A percentile compares a stretch with the other conserved stretches of the same genome.
Conservation (phyloP, 2,113 vertebrate genomes). For the Oryzias melastigma region DNA sequence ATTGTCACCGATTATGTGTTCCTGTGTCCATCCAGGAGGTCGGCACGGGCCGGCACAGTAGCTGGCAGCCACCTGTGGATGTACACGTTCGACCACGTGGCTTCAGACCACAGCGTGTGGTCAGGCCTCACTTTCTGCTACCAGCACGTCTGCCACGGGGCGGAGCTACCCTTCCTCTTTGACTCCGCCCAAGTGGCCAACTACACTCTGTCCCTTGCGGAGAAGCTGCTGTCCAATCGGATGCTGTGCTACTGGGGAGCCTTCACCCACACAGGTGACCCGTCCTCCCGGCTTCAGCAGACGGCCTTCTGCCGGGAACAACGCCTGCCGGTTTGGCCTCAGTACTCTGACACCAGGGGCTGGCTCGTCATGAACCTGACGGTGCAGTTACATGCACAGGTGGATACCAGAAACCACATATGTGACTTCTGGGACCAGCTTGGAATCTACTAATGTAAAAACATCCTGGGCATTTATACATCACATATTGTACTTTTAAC, state of each 20-base stretch:
- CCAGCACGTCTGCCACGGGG: conserved; percentile 72
- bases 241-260: conserved; percentile 78
- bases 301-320: conserved; percentile 70
- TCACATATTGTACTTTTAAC: background rate
- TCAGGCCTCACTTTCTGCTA: conserved; percentile 72
- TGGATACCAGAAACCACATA: conserved; percentile 57
- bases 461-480: background rate
- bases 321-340: conserved; percentile 63
- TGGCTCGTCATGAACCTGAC: conserved; percentile 78
- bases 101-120: conserved; percentile 69
- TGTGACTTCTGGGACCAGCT: conserved; percentile 81
- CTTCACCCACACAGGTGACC: conserved; percentile 72
- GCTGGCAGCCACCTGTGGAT: conserved; percentile 63
- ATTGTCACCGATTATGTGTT: conserved; percentile 79
- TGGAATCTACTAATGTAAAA: conserved; percentile 64
- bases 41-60: conserved; percentile 44
- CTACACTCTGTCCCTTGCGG: conserved; percentile 63
- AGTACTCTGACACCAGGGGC: conserved; percentile 52
- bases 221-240: conserved; percentile 72
- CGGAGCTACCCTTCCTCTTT: conserved; percentile 78
- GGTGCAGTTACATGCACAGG: conserved; percentile 64
- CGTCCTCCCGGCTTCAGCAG: conserved; percentile 54
- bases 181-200: conserved; percentile 68
- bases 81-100: conserved; percentile 77
- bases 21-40: conserved; percentile 71